A percentile compares a stretch with the other conserved stretches of the same genome.
These are phyloP conservation scores for Sminthurinus signatus DNA, from an alignment of 1,140 invertebrate genomes.

Conservation along the genomic window DNA sequence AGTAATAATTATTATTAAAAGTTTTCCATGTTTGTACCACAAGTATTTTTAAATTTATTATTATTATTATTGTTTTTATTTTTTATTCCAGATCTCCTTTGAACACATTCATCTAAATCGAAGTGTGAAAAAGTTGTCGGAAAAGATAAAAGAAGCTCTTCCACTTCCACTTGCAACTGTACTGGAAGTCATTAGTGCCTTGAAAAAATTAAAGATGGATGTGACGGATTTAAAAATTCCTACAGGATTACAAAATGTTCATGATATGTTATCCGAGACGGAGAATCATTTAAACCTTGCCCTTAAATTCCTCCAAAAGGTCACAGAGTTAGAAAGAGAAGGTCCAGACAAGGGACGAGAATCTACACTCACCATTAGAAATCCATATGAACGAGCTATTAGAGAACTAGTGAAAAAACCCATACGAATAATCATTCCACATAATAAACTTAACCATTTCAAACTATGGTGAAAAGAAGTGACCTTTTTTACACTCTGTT, in stretches of 20 bases:
- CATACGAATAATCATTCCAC: not conserved
- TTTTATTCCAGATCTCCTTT: not conserved
- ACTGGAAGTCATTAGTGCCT: no score
- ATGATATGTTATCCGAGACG: not conserved
- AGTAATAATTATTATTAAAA: not conserved
- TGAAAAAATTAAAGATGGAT: not conserved
- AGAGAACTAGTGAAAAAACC: not conserved
- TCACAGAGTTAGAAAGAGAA: not conserved
- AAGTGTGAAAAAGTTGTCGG: not conserved
- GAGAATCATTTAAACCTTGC: not conserved
- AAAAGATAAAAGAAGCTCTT: not conserved
- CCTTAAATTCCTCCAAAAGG: not conserved
- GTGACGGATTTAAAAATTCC: not conserved
- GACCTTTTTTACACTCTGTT: no score
- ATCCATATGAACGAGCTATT: not conserved
- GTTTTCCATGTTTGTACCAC: not conserved
- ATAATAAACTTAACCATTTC: not conserved
- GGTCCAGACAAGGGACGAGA: not conserved
- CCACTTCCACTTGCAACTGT: not conserved
- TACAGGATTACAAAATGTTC: not conserved
- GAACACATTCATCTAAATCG: not conserved
- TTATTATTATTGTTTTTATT: no score
- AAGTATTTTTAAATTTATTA: not conserved
- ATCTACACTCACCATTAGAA: not conserved
- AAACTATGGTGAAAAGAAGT: not conserved